Conservation (phyloP, 2,113 vertebrate species). For the Delphinus delphis region DNA sequence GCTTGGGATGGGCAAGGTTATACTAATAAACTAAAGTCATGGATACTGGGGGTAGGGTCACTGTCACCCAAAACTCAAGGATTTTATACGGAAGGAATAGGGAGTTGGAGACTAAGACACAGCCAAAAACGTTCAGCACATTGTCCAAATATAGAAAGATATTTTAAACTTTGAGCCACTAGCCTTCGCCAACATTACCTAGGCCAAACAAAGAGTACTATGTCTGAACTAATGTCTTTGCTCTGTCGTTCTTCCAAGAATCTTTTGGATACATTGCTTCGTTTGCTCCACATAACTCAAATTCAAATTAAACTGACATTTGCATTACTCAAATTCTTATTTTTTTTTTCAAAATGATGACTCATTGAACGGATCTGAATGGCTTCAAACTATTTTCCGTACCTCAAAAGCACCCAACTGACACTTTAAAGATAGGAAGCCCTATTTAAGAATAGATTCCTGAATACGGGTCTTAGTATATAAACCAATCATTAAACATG, state of each 20-base stretch:
- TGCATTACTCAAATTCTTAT: neutral
- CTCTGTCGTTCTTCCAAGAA: neutral
- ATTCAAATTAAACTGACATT: slow-evolving; percentile 59
- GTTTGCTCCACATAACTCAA: slow-evolving; percentile 54
- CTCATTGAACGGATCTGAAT: slow-evolving; percentile 37
- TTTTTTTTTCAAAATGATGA: slow-evolving; percentile 31
- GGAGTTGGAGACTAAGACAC: neutral
- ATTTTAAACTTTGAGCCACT: neutral
- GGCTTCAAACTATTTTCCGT: slow-evolving; percentile 38
- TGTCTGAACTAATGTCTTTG: neutral
- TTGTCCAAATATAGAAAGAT: neutral
- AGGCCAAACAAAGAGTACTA: neutral
- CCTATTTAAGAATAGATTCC: slow-evolving; percentile 46
- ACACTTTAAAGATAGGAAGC: slow-evolving; percentile 63
- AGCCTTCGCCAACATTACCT: neutral
- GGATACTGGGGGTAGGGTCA: rapidly evolving
- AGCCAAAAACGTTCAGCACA: neutral
- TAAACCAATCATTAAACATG: slow-evolving; percentile 48
- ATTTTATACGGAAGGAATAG: neutral
- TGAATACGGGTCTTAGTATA: slow-evolving; percentile 39
- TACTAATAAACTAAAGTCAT: neutral
- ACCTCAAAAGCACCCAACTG: slow-evolving; percentile 48
- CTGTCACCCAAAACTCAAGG: neutral
- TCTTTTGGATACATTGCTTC: slow-evolving; percentile 39
- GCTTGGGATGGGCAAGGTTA: neutral